phyloP scores from a whole-genome alignment of 2,113 vertebrate genomes.

The Sinocyclocheilus rhinocerous region DNA sequence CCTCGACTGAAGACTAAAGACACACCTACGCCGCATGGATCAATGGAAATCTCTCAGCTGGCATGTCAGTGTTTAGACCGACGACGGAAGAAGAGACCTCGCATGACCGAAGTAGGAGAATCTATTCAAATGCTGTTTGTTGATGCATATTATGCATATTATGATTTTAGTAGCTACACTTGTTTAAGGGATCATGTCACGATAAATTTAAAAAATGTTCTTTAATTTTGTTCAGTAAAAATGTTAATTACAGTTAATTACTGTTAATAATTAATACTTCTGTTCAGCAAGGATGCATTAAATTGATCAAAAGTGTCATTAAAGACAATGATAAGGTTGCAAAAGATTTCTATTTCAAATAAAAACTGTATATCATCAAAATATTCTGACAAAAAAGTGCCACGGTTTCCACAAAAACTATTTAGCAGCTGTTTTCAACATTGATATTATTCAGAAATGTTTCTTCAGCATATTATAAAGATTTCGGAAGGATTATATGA shows the following conservation, averaged over 20 bases:
- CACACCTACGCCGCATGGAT: constrained; percentile 58
- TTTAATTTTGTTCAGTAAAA: too few species aligned
- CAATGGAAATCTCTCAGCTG: constrained; percentile 69
- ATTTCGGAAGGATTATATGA: too few species aligned
- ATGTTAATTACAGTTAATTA: too few species aligned
- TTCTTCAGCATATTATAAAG: too few species aligned
- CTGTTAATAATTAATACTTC: not conserved
- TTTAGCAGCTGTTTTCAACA: too few species aligned
- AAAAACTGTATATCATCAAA: too few species aligned
- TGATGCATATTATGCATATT: too few species aligned
- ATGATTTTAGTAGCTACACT: not conserved
- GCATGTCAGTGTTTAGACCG: constrained; percentile 80
- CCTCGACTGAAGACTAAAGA: constrained; percentile 57
- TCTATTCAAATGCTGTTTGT: not conserved
- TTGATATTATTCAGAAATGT: too few species aligned
- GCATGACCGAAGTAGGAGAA: constrained; percentile 78
- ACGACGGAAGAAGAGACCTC: constrained; percentile 78
- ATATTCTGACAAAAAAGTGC: too few species aligned
- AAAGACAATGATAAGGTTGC: not conserved
- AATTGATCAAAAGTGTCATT: not conserved
- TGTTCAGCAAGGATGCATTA: not conserved
- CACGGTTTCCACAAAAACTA: too few species aligned
- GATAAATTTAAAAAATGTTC: too few species aligned
- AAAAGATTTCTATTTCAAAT: not conserved
- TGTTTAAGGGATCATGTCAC: too few species aligned